These are phyloP conservation scores for Aegypius monachus DNA, from an alignment of 2,113 vertebrate genomes.

Conservation along the genomic window DNA sequence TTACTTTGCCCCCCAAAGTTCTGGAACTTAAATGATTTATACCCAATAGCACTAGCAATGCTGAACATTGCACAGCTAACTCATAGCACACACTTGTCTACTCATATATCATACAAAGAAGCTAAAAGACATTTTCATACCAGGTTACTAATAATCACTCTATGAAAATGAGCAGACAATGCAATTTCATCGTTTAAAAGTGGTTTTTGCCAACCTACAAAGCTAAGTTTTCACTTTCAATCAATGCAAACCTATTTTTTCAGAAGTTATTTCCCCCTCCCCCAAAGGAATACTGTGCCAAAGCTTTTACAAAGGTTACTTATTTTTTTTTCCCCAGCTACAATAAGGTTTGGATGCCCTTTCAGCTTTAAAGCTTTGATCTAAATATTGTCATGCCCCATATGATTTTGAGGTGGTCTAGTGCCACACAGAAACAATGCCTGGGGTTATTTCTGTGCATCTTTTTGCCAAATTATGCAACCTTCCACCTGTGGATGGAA, in stretches of 20 bases:
- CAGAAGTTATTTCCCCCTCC: background rate
- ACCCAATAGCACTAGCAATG: background rate
- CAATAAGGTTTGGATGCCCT: background rate
- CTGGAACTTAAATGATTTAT: background rate
- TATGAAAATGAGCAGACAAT: background rate
- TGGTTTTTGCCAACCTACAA: background rate
- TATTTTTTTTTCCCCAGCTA: background rate
- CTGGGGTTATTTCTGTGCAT: background rate
- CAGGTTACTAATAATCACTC: background rate
- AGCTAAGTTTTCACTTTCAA: background rate
- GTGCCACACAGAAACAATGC: background rate
- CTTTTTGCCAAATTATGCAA: background rate
- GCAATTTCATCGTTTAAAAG: background rate
- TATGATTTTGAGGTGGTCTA: background rate
- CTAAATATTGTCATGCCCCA: background rate
- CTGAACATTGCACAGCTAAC: background rate
- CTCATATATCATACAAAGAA: background rate
- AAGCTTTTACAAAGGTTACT: background rate
- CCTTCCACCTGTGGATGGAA: background rate
- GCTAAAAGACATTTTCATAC: background rate
- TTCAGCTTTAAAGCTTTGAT: conserved; percentile 27
- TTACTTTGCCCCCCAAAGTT: background rate
- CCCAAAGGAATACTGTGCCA: background rate
- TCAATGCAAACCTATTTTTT: background rate
- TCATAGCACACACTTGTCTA: background rate